Conservation (phyloP, 2,113 vertebrate genomes). For the Dasyprocta punctata region DNA sequence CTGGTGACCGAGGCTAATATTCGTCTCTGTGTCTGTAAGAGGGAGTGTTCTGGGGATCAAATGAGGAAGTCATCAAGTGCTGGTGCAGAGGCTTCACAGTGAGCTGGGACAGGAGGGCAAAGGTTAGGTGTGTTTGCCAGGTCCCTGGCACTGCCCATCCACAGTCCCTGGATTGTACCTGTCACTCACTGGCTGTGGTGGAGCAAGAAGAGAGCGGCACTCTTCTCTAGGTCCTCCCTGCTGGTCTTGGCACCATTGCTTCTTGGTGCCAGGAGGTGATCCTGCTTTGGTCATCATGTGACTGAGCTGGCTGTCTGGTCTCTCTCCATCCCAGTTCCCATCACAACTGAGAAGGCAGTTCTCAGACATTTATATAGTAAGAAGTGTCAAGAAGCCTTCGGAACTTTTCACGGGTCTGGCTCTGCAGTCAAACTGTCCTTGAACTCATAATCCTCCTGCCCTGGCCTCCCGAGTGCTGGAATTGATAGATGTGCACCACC, state of each 20-base stretch:
- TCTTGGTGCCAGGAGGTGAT: no score
- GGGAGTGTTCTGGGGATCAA: neutral
- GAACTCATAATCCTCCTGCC: neutral
- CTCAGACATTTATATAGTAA: neutral
- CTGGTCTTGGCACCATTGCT: neutral
- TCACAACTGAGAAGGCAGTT: neutral
- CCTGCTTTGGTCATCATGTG: neutral
- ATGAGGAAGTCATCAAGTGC: neutral
- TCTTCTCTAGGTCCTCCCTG: neutral
- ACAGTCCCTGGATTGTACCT: neutral
- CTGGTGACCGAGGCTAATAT: neutral
- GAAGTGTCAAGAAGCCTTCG: neutral
- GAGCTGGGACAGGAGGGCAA: neutral
- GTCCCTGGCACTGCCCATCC: neutral
- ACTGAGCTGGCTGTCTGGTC: neutral
- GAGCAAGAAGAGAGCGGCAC: neutral
- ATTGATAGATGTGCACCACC: neutral
- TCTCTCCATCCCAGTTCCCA: neutral
- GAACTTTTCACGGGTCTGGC: neutral
- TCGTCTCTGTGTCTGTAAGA: neutral
- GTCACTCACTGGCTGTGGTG: neutral
- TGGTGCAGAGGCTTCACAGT: neutral
- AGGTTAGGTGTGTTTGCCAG: neutral
- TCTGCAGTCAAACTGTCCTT: neutral
- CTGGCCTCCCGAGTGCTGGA: neutral